A percentile compares a stretch with the other conserved stretches of the same genome.
phyloP scores from a whole-genome alignment of 1,140 invertebrate species.

The Platyura marginata region DNA sequence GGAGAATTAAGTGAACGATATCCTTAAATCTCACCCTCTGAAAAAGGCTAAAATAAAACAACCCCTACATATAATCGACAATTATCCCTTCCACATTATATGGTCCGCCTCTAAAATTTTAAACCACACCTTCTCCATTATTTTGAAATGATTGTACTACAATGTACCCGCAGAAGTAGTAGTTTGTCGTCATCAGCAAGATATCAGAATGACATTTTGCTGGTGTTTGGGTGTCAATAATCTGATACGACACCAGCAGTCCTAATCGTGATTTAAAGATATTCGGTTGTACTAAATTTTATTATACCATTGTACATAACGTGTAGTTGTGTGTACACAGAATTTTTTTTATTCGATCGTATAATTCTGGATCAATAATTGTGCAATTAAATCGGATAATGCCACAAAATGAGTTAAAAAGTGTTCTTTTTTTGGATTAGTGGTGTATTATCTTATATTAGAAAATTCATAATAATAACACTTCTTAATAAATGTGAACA shows the following conservation, averaged over 20 bases:
- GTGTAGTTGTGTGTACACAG: too few species aligned
- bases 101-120: background rate
- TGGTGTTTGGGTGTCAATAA: slow-evolving; percentile 2
- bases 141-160: background rate
- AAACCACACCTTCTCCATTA: background rate
- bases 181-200: slow-evolving; percentile 2
- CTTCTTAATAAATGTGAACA: too few species aligned
- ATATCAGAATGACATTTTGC: slow-evolving; percentile 1
- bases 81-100: background rate
- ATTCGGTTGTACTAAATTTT: background rate
- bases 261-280: slow-evolving; percentile 1
- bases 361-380: too few species aligned
- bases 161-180: background rate
- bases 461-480: too few species aligned
- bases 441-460: too few species aligned
- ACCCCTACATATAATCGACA: background rate
- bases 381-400: too few species aligned
- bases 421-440: too few species aligned
- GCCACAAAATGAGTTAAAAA: too few species aligned
- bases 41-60: background rate
- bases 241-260: slow-evolving; percentile 1
- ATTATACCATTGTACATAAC: too few species aligned
- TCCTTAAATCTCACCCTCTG: background rate
- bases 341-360: too few species aligned
- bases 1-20: background rate